A percentile compares a stretch with the other conserved stretches of the same genome.
These are phyloP conservation scores for Lacerta viridis DNA, from an alignment of 2,797 vertebrate species.

Conservation along the genomic window DNA sequence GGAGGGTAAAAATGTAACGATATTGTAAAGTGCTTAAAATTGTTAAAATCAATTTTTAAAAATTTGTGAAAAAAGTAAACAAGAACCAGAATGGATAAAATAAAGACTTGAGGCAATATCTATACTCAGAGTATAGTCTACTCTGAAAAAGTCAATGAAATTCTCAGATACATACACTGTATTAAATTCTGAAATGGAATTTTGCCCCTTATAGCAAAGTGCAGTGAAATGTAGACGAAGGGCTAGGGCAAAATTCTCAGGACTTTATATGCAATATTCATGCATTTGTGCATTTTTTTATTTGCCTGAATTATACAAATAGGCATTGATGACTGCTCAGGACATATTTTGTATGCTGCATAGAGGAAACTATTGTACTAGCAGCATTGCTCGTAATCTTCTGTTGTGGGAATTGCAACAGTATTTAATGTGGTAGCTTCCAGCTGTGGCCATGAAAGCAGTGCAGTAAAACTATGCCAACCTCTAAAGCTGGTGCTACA, in stretches of 20 bases:
- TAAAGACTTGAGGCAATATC: neutral
- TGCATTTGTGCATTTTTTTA: neutral
- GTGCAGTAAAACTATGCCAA: conserved; percentile 33
- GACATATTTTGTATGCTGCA: neutral
- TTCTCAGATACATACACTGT: neutral
- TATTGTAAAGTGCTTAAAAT: no score
- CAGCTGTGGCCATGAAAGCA: conserved; percentile 1
- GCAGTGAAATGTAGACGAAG: neutral
- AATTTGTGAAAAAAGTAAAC: neutral
- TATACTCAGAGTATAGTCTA: neutral
- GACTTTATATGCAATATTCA: neutral
- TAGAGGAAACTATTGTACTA: neutral
- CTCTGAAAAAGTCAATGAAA: neutral
- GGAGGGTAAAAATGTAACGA: no score
- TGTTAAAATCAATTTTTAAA: no score
- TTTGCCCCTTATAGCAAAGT: neutral
- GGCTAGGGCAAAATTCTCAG: neutral
- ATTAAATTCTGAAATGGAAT: neutral
- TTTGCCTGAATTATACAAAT: conserved; percentile 1
- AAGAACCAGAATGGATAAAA: neutral
- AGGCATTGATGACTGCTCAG: neutral
- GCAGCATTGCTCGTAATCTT: neutral
- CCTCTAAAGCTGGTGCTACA: conserved; percentile 4
- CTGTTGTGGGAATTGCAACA: conserved; percentile 7
- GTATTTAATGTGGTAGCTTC: conserved; percentile 2